phyloP scores from a whole-genome alignment of 2,888 invertebrate species.

The Drosophila crucigera region DNA sequence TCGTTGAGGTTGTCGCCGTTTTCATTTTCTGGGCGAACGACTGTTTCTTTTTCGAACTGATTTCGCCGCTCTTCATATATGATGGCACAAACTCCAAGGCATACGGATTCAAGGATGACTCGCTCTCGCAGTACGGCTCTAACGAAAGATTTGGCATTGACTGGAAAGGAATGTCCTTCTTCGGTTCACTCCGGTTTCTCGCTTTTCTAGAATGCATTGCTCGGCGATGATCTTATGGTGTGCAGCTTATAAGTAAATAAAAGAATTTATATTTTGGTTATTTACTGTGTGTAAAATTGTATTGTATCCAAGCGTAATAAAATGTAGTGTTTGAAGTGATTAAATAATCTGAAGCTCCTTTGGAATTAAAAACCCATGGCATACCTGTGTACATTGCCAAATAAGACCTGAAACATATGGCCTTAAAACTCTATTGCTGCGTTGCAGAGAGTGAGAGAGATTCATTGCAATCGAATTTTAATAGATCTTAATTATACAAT shows the following conservation, averaged over 20 bases:
- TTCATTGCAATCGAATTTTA: not conserved
- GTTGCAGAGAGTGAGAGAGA: accelerated
- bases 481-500: not conserved
- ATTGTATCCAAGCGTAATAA: not conserved
- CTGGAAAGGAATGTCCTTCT: conserved; percentile 15
- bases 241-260: not conserved
- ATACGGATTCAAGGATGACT: conserved; percentile 40
- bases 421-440: not conserved
- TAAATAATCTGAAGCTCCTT: not conserved
- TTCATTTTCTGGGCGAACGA: conserved; percentile 15
- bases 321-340: not conserved
- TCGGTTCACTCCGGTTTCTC: conserved; percentile 20
- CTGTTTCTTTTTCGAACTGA: not conserved
- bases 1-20: conserved; percentile 42
- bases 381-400: not conserved
- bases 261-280: not conserved
- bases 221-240: conserved; percentile 1
- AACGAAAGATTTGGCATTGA: conserved; percentile 23
- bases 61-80: conserved; percentile 16
- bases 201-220: conserved; percentile 22
- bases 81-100: conserved; percentile 51
- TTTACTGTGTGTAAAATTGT: not conserved
- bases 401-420: not conserved
- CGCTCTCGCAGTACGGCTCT: conserved; percentile 8
- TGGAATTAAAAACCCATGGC: not conserved